phyloP scores from a whole-genome alignment of 2,113 vertebrate genomes.

The human region DNA sequence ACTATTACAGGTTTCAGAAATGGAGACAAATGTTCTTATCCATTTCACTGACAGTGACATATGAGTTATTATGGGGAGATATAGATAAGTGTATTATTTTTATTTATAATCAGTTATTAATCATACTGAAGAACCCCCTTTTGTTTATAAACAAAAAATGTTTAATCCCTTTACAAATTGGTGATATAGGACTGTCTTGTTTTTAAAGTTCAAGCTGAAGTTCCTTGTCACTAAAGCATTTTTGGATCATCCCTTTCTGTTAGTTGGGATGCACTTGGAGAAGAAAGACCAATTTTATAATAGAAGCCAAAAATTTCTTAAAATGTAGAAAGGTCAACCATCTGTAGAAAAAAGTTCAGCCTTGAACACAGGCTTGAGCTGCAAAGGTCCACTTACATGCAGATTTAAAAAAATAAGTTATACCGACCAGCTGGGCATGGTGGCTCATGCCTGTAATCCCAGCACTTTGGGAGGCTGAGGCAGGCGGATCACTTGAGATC shows the following conservation, averaged over 20 bases:
- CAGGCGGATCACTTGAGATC: too few relatives aligned
- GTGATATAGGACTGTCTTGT: not conserved
- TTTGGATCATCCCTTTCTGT: slow-evolving; percentile 9
- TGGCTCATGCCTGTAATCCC: too few relatives aligned
- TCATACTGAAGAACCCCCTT: not conserved
- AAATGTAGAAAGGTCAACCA: not conserved
- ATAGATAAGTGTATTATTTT: not conserved
- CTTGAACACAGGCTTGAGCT: not conserved
- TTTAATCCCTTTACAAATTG: slow-evolving; percentile 20
- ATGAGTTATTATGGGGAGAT: not conserved
- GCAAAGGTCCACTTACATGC: not conserved
- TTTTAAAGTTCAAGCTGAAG: slow-evolving; percentile 40
- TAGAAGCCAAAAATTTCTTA: not conserved
- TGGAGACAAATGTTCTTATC: not conserved
- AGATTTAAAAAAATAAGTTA: not conserved
- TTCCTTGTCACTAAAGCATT: not conserved
- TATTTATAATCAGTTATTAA: slow-evolving; percentile 28
- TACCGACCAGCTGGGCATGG: too few relatives aligned
- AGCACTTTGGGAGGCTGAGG: too few relatives aligned
- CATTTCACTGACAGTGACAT: slow-evolving; percentile 19
- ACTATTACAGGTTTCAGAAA: not conserved
- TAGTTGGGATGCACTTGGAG: slow-evolving; percentile 6
- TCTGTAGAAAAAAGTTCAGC: slow-evolving; percentile 3
- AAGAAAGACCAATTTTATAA: slow-evolving; percentile 16
- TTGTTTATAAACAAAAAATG: not conserved